phyloP scores from a whole-genome alignment of 1,140 invertebrate genomes.

The Heliconius nattereri region DNA sequence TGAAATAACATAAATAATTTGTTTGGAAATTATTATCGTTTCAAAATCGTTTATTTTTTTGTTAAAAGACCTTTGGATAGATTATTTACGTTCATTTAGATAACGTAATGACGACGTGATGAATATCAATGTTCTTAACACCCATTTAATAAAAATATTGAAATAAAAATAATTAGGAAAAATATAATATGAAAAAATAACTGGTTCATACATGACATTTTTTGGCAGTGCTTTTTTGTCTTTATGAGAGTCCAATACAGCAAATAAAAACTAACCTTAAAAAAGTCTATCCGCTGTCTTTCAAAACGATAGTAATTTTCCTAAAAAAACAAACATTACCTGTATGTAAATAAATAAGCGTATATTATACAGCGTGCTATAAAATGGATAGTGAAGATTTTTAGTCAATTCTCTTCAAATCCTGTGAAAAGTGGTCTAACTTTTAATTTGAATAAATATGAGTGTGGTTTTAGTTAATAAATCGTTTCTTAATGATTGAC shows the following conservation, averaged over 20 bases:
- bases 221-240: neutral
- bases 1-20: neutral
- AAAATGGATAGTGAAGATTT: neutral
- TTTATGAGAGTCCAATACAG: neutral
- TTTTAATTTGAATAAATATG: neutral
- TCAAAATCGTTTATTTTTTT: neutral
- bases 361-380: slow-evolving; percentile 15
- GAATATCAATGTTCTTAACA: too few relatives aligned
- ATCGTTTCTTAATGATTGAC: too few relatives aligned
- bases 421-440: neutral
- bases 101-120: too few relatives aligned
- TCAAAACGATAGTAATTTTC: slow-evolving; percentile 17
- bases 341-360: slow-evolving; percentile 14
- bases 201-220: too few relatives aligned
- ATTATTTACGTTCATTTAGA: too few relatives aligned
- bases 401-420: slow-evolving; percentile 1
- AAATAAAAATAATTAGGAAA: too few relatives aligned
- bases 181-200: too few relatives aligned
- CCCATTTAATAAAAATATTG: too few relatives aligned
- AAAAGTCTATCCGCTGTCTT: neutral
- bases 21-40: neutral
- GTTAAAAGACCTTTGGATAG: neutral
- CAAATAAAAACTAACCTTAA: neutral
- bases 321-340: neutral
- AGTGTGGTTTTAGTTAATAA: too few relatives aligned